A percentile compares a stretch with the other conserved stretches of the same genome.
These are phyloP conservation scores for Protaetia brevitarsis DNA, from an alignment of 1,140 invertebrate genomes.

Conservation along the genomic window DNA sequence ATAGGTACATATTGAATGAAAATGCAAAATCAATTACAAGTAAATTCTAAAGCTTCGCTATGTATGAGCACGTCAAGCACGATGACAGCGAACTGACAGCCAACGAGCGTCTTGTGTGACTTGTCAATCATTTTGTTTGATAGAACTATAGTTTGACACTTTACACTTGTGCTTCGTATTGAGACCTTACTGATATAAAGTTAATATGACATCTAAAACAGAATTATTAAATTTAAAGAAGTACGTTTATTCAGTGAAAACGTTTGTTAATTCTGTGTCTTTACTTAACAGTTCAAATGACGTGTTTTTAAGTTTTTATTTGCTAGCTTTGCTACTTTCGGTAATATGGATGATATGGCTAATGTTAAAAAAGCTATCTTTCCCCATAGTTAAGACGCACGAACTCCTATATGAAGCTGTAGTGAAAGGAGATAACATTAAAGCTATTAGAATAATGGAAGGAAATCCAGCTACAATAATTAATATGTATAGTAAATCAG, in stretches of 20 bases:
- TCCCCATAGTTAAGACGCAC: neutral
- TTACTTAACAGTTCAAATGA: constrained; percentile 1
- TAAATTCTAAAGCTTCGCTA: too few species aligned
- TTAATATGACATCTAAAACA: neutral
- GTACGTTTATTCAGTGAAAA: neutral
- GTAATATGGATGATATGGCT: neutral
- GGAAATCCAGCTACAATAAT: neutral
- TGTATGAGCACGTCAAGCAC: too few species aligned
- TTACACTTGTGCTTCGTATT: too few species aligned
- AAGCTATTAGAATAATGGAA: neutral
- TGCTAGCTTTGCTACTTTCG: neutral
- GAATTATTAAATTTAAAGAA: neutral
- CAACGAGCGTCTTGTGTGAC: too few species aligned
- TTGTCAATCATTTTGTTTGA: too few species aligned
- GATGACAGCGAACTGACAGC: too few species aligned
- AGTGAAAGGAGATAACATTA: neutral
- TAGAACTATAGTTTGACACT: too few species aligned
- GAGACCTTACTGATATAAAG: too few species aligned
- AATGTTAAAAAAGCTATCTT: neutral
- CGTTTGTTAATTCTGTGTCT: constrained; percentile 20
- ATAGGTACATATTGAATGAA: neutral
- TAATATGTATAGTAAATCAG: neutral
- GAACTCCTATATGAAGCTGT: neutral
- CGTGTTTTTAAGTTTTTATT: neutral
- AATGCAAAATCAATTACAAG: too few species aligned